Evolutionary conservation across 2,113 vertebrate genomes (phyloP).

Genomic region (Maccullochella peelii): DNA sequence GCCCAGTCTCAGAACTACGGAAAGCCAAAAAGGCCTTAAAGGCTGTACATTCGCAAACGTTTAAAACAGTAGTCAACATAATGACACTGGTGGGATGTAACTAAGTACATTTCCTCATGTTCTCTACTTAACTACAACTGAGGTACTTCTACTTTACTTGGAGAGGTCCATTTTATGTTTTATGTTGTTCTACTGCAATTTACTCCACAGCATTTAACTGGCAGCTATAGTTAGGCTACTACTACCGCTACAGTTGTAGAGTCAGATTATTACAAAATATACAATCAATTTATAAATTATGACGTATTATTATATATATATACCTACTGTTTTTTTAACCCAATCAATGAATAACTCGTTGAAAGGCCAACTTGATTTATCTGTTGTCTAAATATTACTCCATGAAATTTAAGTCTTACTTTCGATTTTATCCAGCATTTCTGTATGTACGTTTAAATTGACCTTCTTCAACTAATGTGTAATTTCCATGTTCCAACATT

Average conservation of each 20-base stretch:
- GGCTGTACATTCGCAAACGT: neutral
- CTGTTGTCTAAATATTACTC: neutral
- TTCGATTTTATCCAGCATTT: neutral
- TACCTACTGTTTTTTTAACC: neutral
- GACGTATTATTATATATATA: neutral
- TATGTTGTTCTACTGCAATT: too few species aligned
- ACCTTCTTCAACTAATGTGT: neutral
- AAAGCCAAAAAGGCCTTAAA: conserved; percentile 50
- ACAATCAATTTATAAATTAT: neutral
- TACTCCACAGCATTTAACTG: neutral
- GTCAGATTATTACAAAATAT: neutral
- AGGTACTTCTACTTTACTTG: neutral
- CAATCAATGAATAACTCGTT: neutral
- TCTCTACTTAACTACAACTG: neutral
- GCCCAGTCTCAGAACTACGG: conserved; percentile 71
- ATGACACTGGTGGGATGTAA: neutral
- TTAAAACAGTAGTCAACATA: neutral
- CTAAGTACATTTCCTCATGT: neutral
- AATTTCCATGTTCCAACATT: neutral
- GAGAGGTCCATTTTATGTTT: neutral
- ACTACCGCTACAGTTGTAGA: neutral
- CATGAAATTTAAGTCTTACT: neutral
- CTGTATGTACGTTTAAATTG: neutral
- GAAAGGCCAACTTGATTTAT: neutral
- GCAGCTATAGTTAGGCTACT: neutral